phyloP scores from a whole-genome alignment of 2,797 vertebrate species.

The Crenuchus spilurus region DNA sequence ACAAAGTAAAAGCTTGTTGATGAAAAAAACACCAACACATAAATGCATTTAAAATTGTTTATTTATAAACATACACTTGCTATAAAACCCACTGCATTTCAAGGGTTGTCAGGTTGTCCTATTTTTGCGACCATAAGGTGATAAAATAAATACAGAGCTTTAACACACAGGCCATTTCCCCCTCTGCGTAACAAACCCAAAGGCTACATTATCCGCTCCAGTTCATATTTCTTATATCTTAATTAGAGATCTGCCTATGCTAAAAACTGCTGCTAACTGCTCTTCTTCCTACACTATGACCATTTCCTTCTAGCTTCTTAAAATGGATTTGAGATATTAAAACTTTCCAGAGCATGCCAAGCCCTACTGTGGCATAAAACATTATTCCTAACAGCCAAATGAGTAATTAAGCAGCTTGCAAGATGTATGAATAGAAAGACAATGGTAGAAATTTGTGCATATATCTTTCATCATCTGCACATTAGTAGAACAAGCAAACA shows the following conservation, averaged over 20 bases:
- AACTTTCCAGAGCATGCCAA: constrained; percentile 5
- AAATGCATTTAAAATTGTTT: constrained; percentile 83
- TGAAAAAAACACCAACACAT: too few relatives aligned
- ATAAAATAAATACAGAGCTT: constrained; percentile 85
- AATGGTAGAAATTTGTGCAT: constrained; percentile 43
- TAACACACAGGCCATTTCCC: constrained; percentile 60
- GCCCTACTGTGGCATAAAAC: neutral
- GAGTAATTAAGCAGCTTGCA: constrained; percentile 10
- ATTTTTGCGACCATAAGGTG: constrained; percentile 74
- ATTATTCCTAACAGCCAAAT: neutral
- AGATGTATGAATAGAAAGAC: constrained; percentile 30
- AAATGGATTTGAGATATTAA: constrained; percentile 1
- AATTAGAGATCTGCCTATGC: constrained; percentile 8
- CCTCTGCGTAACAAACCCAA: constrained; percentile 18
- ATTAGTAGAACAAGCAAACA: constrained; percentile 13
- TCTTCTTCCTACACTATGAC: too few relatives aligned
- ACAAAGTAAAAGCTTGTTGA: too few relatives aligned
- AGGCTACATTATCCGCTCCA: constrained; percentile 23
- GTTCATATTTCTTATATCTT: neutral
- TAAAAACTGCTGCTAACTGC: neutral
- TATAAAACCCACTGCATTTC: constrained; percentile 93
- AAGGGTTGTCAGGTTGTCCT: constrained; percentile 74
- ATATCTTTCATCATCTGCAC: constrained; percentile 34
- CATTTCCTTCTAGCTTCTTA: neutral
- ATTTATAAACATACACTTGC: constrained; percentile 98